Base-by-base conservation (phyloP, 2,888 invertebrate genomes). In the Spilarctia lutea region DNA sequence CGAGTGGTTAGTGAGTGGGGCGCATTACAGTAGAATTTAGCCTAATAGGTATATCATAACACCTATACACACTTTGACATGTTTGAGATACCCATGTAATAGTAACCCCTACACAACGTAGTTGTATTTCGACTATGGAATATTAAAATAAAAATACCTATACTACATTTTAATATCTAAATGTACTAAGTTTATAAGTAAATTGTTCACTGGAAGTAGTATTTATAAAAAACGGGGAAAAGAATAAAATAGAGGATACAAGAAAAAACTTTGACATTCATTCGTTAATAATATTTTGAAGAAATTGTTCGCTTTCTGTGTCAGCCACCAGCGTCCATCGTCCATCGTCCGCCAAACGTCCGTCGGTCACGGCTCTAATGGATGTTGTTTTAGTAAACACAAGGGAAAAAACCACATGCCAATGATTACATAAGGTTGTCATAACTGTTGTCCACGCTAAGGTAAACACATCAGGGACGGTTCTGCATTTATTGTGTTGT, bases 311-410 rank as follows among this genome's bases (percentile, higher is more conserved):
- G 87, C 87, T 88, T 90, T 83, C 86, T 86, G 84, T 86, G 83
- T 71, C 84, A 86, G 79, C 85, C 87, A 86, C 89, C 81, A 88
- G 88, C 87, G 86, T 85, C 85, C 88, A 84, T 79, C 87, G 86
- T 85, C 85, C 88, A 84, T 79, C 80, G 83, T 77, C 81, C 87
- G 85, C 81, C 71, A 60, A 39, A 69, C 66, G 60, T 39, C 86
- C 84, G 85, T 78, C 80, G 84, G 83, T 81, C 85, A 83, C 77
- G 80, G 74, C 81, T 81, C 90, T 92, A 92, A 93, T 93, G 93
- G 90, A 88, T 91, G 91, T 92, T 93, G 89, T 89, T 87, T 90
- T 82, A 89, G 90, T 91, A 93, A 94, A 94, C 93, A 94, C 82
- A 78, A 85, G 83, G 87, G 82, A 85, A 85, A 85, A 86, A 84